Base-by-base conservation (phyloP, 2,113 vertebrate genomes). In the Desmodus rotundus region DNA sequence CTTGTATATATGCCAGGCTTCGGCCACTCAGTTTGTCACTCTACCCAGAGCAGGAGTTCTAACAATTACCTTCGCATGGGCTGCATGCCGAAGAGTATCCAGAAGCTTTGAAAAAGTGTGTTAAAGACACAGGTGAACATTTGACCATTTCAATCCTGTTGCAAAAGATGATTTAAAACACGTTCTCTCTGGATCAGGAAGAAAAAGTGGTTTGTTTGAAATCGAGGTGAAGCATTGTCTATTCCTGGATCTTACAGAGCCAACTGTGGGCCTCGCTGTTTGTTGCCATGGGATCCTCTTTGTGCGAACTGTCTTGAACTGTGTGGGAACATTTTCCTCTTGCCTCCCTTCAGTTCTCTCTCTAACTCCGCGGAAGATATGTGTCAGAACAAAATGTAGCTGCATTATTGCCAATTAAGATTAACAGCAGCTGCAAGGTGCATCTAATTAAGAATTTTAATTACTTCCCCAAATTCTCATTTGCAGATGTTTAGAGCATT, bases 261-360 rank as follows among this genome's bases (percentile, higher is more conserved):
- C 98, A 98, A 98, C 98, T 98, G 98, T 98, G 98, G 98, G 98
- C 97, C 98, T 98, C 80, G 84, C 98, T 98, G 98, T 99, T 99
- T 98, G 99, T 99, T 99, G 99, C 98, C 98, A 99, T 99, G 99
- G 99, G 99, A 99, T 99, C 98, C 98, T 98, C 98, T 98, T 98
- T 99, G 98, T 98, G 98, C 97, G 98, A 98, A 98, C 98, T 99
- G 98, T 98, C 98, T 97, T 98, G 98, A 99, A 99, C 98, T 99
- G 98, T 98, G 98, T 99, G 98, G 98, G 98, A 99, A 98, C 98
- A 98, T 98, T 98, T 98, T 97, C 98, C 96, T 97, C 89, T 98
- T 98, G 97, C 97, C 97, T 99, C 91, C 94, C 97, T 98, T 98
- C 97, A 86, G 96, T 97, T 98, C 96, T 97, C 78, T 92, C 88